Evolutionary conservation across 2,797 vertebrate species (phyloP).

Genomic region (Lates japonicus): DNA sequence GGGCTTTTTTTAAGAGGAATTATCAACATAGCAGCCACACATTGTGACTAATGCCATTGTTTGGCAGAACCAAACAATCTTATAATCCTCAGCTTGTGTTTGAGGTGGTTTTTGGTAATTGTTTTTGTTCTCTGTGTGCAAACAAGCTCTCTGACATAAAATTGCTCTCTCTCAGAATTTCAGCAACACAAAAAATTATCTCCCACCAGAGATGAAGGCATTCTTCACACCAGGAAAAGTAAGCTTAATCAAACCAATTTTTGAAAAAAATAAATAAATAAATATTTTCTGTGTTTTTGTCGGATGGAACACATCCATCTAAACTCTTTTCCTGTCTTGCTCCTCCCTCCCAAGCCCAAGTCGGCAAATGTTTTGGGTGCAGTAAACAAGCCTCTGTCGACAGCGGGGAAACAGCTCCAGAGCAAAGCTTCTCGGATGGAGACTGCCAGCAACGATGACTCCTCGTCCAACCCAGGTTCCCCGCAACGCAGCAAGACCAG

Average conservation of each 20-base stretch:
- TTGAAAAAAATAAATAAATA: no score
- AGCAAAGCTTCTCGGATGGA: conserved; percentile 98
- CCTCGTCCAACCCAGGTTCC: conserved; percentile 96
- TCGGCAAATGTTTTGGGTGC: conserved; percentile 97
- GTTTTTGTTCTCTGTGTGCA: neutral
- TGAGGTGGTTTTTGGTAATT: neutral
- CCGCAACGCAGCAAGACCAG: conserved; percentile 94
- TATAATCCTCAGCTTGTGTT: conserved; percentile 14
- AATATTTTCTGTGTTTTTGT: neutral
- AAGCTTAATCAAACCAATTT: neutral
- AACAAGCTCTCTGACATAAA: conserved; percentile 14
- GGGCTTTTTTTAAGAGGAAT: neutral
- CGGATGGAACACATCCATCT: neutral
- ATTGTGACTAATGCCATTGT: conserved; percentile 16
- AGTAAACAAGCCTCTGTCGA: conserved; percentile 98
- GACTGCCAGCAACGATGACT: conserved; percentile 96
- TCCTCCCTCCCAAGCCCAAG: conserved; percentile 89
- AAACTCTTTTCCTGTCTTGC: neutral
- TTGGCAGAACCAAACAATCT: neutral
- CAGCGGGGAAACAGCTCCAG: conserved; percentile 96
- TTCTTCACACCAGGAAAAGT: conserved; percentile 99
- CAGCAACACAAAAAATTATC: conserved; percentile 99
- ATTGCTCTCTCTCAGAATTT: conserved; percentile 90
- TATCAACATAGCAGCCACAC: conserved; percentile 2
- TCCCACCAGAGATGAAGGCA: conserved; percentile 97